Evolutionary conservation across 2,888 invertebrate genomes (phyloP).

Genomic region (Polymixis flavicincta): DNA sequence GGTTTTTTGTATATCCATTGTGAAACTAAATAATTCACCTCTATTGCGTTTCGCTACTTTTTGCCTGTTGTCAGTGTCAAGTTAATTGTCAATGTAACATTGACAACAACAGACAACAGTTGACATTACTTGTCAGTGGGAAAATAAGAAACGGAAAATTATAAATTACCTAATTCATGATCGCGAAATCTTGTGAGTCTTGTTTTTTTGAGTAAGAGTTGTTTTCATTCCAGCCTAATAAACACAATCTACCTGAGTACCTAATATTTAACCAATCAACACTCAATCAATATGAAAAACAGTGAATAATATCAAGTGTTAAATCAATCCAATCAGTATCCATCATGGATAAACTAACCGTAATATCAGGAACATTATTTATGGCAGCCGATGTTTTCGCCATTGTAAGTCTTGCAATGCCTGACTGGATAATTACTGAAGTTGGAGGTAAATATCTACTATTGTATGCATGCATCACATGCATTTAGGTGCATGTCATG

Average conservation of each 20-base stretch:
- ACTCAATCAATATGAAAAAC: slow-evolving; percentile 37
- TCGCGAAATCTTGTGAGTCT: neutral
- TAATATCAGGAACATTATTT: slow-evolving; percentile 97
- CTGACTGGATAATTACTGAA: slow-evolving; percentile 99
- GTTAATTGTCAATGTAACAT: no score
- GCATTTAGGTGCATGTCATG: neutral
- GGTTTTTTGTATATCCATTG: no score
- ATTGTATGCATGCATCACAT: neutral
- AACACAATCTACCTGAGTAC: neutral
- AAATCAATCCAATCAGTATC: slow-evolving; percentile 1
- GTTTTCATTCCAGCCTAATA: neutral
- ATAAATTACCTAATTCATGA: neutral
- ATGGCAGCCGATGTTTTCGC: slow-evolving; percentile 98
- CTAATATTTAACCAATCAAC: neutral
- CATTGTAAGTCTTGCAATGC: slow-evolving; percentile 97
- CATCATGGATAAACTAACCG: slow-evolving; percentile 96
- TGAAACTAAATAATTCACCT: no score
- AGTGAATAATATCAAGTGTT: slow-evolving; percentile 13
- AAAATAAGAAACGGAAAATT: neutral
- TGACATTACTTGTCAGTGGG: neutral
- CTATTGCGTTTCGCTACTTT: no score
- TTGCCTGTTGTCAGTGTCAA: neutral
- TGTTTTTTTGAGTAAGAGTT: neutral
- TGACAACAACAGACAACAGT: no score
- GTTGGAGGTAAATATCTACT: slow-evolving; percentile 94